Base-by-base conservation (phyloP, 2,113 vertebrate species). In the Crotophaga sulcirostris region DNA sequence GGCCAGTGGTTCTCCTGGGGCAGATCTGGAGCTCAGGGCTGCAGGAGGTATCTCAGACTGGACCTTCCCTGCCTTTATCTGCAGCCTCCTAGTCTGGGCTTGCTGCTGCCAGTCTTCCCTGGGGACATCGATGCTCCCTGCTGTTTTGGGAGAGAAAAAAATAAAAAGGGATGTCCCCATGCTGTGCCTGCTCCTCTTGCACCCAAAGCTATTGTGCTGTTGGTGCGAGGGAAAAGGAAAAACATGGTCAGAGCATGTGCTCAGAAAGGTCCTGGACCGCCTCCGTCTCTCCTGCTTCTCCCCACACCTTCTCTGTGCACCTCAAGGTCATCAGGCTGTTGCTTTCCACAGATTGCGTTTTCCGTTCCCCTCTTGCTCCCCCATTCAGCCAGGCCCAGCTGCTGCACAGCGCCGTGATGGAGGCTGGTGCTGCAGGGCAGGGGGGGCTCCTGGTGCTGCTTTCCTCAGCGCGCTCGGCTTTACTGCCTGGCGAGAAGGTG, bases 281-380 rank as follows among this genome's bases (percentile, higher is more conserved):
- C 67, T 78, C 28, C 40, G 8, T 55, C 10, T 63, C 33, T 55
- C 31, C 26, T 66, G 45, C 36, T 88, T 55, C 60, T 73, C 84
- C 33, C 51, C 45, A 36, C 67, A 60, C 72, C 54, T 90, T 88
- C 63, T 54, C 31, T 25, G 13, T 42, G 13, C 51, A 34, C 59
- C 55, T 93, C 89, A 96, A 95, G 92, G 90, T 92, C 89, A 80
- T 15, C 4, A 3, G 52, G 68, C 60, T 64, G 74, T 87, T 83
- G 74, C 67, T 85, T 81, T 93, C 89, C 6, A 16, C 85, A 93
- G 13, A 87, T 31, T 70, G 58, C 55, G 9, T 96, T 95, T 94
- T 66, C 79, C 3, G 0, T 90, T 92, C 51, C 56, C 13, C 7
- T 90, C 54, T 56, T 59, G 54, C 80, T 88, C 33, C 84, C 0